Evolutionary conservation across 2,888 invertebrate species (phyloP), one percentile per base, ranked within the genome.

Genomic region (Meteorus colon): DNA sequence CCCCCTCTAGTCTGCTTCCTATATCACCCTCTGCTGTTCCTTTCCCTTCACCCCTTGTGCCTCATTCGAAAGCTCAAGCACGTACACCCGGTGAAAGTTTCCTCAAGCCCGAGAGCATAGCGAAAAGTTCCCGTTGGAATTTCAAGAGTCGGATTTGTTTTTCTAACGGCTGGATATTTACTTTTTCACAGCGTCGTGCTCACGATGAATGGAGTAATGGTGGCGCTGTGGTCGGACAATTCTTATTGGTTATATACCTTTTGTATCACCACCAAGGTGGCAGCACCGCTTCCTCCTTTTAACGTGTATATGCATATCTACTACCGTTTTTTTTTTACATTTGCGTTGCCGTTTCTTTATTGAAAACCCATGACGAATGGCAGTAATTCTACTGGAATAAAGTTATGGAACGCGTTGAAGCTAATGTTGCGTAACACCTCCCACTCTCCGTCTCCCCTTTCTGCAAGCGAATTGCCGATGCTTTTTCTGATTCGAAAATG

Each of bases 331-430:
- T 78, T 76, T 75, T 51, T 51, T 77, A 82, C 82, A 86, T 86
- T 81, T 84, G 75, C 82, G 78, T 80, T 82, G 83, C 81, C 83
- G 82, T 77, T 77, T 82, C 80, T 77, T 84, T 82, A 87, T 87
- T 83, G 87, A 87, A 86, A 83, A 78, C 80, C 82, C 81, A 83
- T 85, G 87, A 88, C 82, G 85, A 87, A 88, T 87, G 86, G 85
- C n/a, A 55, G 8, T 55, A 55, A n/a, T 48, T 48, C 84, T 84
- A 85, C 85, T 80, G 85, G 84, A 86, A 87, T 84, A 87, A 87
- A 87, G 86, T 87, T 86, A 86, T 86, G 84, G 84, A 84, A 79
- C 82, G 82, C 82, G 82, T 78, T 84, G 80, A 79, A 81, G 86
- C 82, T 86, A 87, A 86, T 87, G 88, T 86, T 84, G 84, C 87